These are phyloP conservation scores for Pyralis farinalis DNA, from an alignment of 2,888 invertebrate species.

Conservation along the genomic window DNA sequence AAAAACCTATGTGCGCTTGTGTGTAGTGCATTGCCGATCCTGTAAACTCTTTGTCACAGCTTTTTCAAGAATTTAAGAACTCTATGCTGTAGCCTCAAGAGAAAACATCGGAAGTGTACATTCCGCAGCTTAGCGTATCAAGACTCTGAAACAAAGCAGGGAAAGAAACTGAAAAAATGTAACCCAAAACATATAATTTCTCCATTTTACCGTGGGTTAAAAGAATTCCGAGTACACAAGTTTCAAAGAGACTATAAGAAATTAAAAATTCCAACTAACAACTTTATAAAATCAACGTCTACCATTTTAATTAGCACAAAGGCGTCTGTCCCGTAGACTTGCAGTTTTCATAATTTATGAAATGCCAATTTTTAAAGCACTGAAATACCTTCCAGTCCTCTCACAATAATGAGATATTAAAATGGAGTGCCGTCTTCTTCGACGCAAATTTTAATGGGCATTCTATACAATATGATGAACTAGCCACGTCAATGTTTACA, in stretches of 20 bases:
- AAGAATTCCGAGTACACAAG: too few relatives aligned
- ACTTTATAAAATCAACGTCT: not conserved
- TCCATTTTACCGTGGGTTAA: too few relatives aligned
- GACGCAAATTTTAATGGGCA: slow-evolving; percentile 14
- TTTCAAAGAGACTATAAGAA: slow-evolving; percentile 3
- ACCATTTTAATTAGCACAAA: slow-evolving; percentile 16
- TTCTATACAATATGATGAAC: not conserved
- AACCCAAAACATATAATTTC: too few relatives aligned
- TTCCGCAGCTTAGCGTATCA: too few relatives aligned
- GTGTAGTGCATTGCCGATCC: too few relatives aligned
- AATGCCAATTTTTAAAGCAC: slow-evolving; percentile 12
- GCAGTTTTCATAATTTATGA: slow-evolving; percentile 14
- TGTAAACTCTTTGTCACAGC: too few relatives aligned
- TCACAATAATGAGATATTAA: slow-evolving; percentile 17
- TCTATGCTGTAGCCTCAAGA: too few relatives aligned
- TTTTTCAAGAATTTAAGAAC: too few relatives aligned
- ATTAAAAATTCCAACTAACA: not conserved
- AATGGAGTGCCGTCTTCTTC: slow-evolving; percentile 13
- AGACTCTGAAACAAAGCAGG: too few relatives aligned
- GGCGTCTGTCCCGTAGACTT: slow-evolving; percentile 6
- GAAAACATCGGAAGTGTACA: too few relatives aligned
- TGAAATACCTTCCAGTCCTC: slow-evolving; percentile 1
- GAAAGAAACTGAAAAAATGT: too few relatives aligned
- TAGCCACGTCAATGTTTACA: not conserved
- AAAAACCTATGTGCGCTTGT: too few relatives aligned